phyloP scores from a whole-genome alignment of 2,888 invertebrate genomes.

The Steromphala cineraria region DNA sequence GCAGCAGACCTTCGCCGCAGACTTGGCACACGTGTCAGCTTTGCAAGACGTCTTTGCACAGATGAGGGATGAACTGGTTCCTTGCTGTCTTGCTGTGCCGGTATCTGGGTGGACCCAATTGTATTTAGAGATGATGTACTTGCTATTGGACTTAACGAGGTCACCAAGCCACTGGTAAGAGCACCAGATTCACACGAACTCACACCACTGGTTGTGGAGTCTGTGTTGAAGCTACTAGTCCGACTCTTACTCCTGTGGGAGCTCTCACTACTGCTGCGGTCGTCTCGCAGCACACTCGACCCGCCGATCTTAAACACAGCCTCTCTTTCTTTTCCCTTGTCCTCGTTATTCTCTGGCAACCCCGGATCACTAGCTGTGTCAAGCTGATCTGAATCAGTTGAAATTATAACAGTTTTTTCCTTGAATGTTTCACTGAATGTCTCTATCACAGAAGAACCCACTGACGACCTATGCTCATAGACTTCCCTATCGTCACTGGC shows the following conservation, averaged over 20 bases:
- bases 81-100: constrained; percentile 52
- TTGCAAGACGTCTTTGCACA: constrained; percentile 63
- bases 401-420: constrained; percentile 23
- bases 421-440: not conserved
- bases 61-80: constrained; percentile 73
- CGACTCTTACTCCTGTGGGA: constrained; percentile 75
- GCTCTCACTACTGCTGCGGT: constrained; percentile 68
- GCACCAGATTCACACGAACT: constrained; percentile 86
- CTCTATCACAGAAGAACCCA: not conserved
- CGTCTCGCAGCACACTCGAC: constrained; percentile 14
- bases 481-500: not conserved
- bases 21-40: constrained; percentile 70
- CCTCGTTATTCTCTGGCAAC: not conserved
- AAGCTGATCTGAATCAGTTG: not conserved
- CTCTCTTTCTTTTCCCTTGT: constrained; percentile 18
- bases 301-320: constrained; percentile 33
- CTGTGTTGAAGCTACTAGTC: constrained; percentile 80
- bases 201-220: constrained; percentile 86
- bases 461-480: not conserved
- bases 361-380: not conserved
- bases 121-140: constrained; percentile 81
- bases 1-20: constrained; percentile 52
- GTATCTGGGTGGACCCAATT: constrained; percentile 24
- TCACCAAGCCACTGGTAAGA: constrained; percentile 33
- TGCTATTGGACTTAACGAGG: constrained; percentile 88